Conservation (phyloP, 2,888 invertebrate genomes). For the Hyppa rectilinea region DNA sequence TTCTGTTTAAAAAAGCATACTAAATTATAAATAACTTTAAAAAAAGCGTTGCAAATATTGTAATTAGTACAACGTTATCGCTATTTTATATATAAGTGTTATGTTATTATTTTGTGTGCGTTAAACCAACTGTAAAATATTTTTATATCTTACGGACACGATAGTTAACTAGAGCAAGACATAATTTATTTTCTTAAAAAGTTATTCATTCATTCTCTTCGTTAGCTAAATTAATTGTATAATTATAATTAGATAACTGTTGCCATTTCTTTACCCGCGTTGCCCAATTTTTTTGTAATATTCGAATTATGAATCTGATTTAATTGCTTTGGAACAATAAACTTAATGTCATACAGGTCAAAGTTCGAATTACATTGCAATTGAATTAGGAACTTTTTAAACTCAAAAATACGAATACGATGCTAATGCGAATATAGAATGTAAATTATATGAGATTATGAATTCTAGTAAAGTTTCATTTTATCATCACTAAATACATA, state of each 20-base stretch:
- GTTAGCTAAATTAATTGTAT: background rate
- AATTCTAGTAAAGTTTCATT: background rate
- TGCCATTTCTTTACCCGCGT: background rate
- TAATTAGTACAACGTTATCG: conserved; percentile 2
- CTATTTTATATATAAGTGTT: background rate
- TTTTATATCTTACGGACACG: background rate
- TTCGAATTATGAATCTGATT: background rate
- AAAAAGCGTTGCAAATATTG: conserved; percentile 31
- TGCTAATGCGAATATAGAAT: background rate
- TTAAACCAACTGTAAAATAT: background rate
- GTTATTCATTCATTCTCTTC: background rate
- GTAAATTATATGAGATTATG: too few relatives aligned
- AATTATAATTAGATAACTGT: conserved; percentile 11
- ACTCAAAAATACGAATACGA: background rate
- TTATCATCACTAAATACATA: background rate
- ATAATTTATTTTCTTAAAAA: background rate
- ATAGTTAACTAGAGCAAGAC: conserved; percentile 10
- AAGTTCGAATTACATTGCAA: background rate
- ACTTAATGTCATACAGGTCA: background rate
- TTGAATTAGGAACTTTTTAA: background rate
- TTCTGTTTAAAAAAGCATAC: conserved; percentile 11
- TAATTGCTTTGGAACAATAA: background rate
- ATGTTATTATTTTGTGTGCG: background rate
- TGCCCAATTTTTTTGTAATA: background rate
- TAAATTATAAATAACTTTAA: conserved; percentile 15